Evolutionary conservation across 2,888 invertebrate species (phyloP), one percentile per base, ranked within the genome.

Genomic region (Achlya flavicornis): DNA sequence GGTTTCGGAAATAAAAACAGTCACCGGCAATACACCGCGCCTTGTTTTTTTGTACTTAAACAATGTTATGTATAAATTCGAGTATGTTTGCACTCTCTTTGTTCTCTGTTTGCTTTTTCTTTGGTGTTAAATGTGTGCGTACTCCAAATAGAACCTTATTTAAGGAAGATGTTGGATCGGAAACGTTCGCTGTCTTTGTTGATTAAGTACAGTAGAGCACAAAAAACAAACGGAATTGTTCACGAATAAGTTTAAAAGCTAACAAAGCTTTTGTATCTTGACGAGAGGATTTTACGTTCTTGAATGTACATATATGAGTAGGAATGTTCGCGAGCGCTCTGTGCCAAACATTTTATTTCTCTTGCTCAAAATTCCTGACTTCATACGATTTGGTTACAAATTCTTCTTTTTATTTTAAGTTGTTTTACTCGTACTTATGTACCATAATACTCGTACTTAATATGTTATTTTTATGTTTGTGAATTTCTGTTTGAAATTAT

Each of bases 221-320:
- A 53, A 53, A 53, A 53, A 53, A 53, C 53, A 53, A 53, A 53
- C 53, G 53, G 19, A 53, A 53, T 53, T 53, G 53, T 53, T n/a
- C 53, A 19, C 19, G 53, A 53, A 53, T 19, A 53, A 53, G 53
- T 53, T 53, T 53, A 53, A 53, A 53, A 53, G 53, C 53, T 53
- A 53, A 53, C 53, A 53, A 53, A 53, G 53, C 53, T 19, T 53
- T 53, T 53, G 53, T 53, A 8, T 53, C 53, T 53, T 53, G 53
- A 53, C 53, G 53, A 53, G 53, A 19, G n/a, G 19, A 53, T 19
- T 53, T 53, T 19, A 53, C 53, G 53, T 53, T 41, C 41, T 41
- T 16, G 53, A 19, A 53, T 53, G 53, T 53, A 53, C n/a, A 53
- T 53, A n/a, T 19, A 53, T 53, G 53, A 16, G 53, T 53, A 48